Conservation (phyloP, 2,797 vertebrate species). For the Gadopsis marmoratus region DNA sequence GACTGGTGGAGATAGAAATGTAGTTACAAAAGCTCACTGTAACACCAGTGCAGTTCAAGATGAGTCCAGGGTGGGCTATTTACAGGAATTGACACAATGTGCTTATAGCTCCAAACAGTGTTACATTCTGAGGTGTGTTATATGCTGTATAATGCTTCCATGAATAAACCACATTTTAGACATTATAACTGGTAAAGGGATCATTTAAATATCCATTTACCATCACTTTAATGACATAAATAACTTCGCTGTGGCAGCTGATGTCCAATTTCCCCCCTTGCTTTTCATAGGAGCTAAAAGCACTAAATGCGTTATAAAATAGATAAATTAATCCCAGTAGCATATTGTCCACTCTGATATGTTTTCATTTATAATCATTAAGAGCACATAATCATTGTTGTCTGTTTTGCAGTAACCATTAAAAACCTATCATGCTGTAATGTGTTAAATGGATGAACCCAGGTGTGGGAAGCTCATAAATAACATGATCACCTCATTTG, state of each 20-base stretch:
- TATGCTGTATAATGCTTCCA: not conserved
- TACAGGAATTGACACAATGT: not conserved
- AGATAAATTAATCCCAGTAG: slow-evolving; percentile 16
- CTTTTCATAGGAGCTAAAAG: slow-evolving; percentile 1
- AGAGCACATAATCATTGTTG: slow-evolving; percentile 24
- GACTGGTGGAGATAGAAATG: not conserved
- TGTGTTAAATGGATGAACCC: slow-evolving; percentile 34
- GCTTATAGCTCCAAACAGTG: not conserved
- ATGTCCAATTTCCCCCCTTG: not conserved
- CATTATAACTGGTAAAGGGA: not conserved
- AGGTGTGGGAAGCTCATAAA: slow-evolving; percentile 47
- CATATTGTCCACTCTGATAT: not conserved
- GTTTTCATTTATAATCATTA: slow-evolving; percentile 29
- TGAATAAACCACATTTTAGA: not conserved
- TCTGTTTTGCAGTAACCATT: slow-evolving; percentile 34
- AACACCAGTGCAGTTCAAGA: not conserved
- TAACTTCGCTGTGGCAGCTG: not conserved
- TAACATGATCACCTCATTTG: slow-evolving; percentile 39
- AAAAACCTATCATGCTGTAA: slow-evolving; percentile 32
- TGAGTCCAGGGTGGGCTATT: not conserved
- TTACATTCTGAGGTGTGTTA: not conserved
- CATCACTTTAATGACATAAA: not conserved
- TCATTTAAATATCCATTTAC: not conserved
- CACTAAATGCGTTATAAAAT: slow-evolving; percentile 1
- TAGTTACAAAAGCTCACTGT: not conserved